These are phyloP conservation scores for Orchestia grillus DNA, from an alignment of 1,140 invertebrate species.

Conservation along the genomic window DNA sequence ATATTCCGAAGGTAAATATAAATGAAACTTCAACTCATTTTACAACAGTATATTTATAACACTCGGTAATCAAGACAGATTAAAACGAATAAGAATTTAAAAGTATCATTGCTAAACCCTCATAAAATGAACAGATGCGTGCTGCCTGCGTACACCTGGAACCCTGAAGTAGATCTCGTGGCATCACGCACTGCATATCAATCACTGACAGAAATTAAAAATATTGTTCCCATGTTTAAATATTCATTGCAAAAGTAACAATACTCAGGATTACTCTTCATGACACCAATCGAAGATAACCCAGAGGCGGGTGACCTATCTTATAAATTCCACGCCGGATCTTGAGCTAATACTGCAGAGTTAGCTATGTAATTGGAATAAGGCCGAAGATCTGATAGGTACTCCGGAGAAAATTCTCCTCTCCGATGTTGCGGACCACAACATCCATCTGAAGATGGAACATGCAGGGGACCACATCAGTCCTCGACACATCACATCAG, in stretches of 20 bases:
- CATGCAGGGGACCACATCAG: too few relatives aligned
- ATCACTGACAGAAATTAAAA: background rate
- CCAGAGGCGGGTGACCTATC: background rate
- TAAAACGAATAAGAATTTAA: background rate
- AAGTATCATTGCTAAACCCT: background rate
- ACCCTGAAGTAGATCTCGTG: background rate
- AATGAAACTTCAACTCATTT: background rate
- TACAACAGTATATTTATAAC: background rate
- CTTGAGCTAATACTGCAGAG: background rate
- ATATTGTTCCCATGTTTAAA: background rate
- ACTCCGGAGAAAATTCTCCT: background rate
- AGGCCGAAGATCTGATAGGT: background rate
- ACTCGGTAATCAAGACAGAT: background rate
- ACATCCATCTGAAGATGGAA: too few relatives aligned
- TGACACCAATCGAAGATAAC: background rate
- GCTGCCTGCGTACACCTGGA: background rate
- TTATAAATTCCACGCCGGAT: background rate
- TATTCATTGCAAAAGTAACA: background rate
- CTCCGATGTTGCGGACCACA: background rate
- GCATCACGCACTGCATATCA: background rate
- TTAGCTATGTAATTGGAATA: background rate
- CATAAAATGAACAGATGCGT: background rate
- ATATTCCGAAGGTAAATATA: background rate
- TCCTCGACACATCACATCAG: too few relatives aligned
- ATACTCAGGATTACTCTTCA: background rate